Evolutionary conservation across 2,888 invertebrate genomes (phyloP).

Genomic region (Alviniconcha strummeri): DNA sequence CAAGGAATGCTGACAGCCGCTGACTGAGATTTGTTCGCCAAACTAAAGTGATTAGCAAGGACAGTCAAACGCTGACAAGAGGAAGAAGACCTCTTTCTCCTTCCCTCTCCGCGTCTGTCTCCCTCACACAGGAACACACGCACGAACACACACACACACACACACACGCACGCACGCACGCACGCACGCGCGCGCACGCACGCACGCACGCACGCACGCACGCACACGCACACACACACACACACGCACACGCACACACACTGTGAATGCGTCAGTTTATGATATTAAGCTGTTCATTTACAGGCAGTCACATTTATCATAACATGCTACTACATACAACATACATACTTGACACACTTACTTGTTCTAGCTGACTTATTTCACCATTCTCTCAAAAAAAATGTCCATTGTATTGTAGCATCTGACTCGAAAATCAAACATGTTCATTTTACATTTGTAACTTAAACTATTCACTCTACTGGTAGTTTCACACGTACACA

Average conservation of each 20-base stretch:
- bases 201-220: constrained; percentile 12
- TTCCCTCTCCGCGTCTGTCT: no score
- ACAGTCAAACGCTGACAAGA: no score
- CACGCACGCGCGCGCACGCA: background rate
- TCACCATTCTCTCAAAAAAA: no score
- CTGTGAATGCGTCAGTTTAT: background rate
- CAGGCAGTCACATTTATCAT: background rate
- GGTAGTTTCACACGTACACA: background rate
- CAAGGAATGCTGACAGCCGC: no score
- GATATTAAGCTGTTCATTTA: background rate
- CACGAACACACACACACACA: no score
- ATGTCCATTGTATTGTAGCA: background rate
- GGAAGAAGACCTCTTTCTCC: no score
- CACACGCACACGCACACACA: constrained; percentile 3
- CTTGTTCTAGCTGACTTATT: no score
- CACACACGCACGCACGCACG: background rate
- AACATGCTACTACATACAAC: background rate
- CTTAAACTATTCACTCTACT: background rate
- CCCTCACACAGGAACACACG: no score
- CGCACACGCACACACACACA: constrained; percentile 24
- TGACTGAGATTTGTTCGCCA: no score
- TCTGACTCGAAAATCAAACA: background rate
- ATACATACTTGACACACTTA: no score
- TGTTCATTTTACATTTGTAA: background rate
- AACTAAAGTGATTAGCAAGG: no score